Percentiles rank a stretch among this genome's conserved stretches.
phyloP scores from a whole-genome alignment of 2,113 vertebrate genomes.

The Lanius collurio region DNA sequence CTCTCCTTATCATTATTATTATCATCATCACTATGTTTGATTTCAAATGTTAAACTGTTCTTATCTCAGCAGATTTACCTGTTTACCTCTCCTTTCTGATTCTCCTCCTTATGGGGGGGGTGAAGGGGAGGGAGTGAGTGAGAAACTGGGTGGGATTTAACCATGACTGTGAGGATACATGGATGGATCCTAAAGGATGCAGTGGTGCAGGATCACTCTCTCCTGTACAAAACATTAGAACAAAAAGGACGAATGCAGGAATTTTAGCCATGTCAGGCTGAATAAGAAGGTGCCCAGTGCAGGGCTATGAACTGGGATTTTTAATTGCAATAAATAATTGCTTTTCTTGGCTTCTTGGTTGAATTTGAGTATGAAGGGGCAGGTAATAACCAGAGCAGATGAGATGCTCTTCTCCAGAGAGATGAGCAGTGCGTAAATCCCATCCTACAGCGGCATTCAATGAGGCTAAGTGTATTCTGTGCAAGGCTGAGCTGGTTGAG shows the following conservation, averaged over 20 bases:
- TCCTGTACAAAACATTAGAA: not conserved
- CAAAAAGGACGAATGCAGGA: not conserved
- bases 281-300: not conserved
- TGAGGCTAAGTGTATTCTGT: not conserved
- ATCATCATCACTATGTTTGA: not conserved
- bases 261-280: not conserved
- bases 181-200: not conserved
- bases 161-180: not conserved
- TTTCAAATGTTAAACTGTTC: not conserved
- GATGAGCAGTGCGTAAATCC: not conserved
- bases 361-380: not conserved
- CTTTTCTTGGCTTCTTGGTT: not conserved
- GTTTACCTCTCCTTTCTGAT: not conserved
- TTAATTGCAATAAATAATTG: not conserved
- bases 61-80: not conserved
- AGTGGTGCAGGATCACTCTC: not conserved
- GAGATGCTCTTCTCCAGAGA: not conserved
- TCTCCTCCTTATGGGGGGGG: not conserved
- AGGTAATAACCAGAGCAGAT: not conserved
- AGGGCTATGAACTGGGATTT: not conserved
- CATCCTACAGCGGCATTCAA: accelerated
- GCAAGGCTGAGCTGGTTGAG: not conserved
- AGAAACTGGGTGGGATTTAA: not conserved
- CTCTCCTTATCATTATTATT: not conserved
- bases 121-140: not conserved